Evolutionary conservation across 2,113 vertebrate species (phyloP), one percentile per base, ranked within the genome.

Genomic region (Balaeniceps rex): DNA sequence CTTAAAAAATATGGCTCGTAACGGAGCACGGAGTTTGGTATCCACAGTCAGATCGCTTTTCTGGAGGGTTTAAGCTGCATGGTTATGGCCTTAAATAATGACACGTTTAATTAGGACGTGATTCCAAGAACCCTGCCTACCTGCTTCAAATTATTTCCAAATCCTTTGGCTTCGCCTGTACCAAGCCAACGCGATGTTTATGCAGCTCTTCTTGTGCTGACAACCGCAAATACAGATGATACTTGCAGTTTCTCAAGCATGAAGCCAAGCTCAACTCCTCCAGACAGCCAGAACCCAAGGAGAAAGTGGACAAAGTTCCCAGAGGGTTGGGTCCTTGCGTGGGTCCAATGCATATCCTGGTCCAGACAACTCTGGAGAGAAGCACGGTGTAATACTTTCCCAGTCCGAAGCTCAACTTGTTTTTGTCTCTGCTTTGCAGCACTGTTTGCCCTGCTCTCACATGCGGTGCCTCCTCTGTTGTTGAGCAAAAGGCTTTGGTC

Each of bases 351-450:
- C 23, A 3, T 10, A 9, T 23, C 61, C 63, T 5, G 54, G 17
- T 60, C 33, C 33, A 23, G 44, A 13, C 6, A 17, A 21, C n/a
- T 3, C 55, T 1, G 21, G 12, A 10, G 44, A n/a, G 31, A 19
- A 68, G 44, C 15, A 0, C 0, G 5, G 7, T 6, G 31, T 25
- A 3, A 51, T 0, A 6, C 11, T 40, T 40, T 11, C 19, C 49
- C 25, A 28, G 31, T 14, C 31, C 5, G 4, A 34, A 57, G 10
- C 29, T 76, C n/a, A 16, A 3, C 12, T 16, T 9, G 19, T 8
- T 68, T 23, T 19, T 6, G 0, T 15, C 58, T 64, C 58, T 34
- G 24, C n/a, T 26, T 12, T 9, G 10, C 24, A 9, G 34, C 14
- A 7, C 46, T 11, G 5, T 15, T 31, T 11, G 4, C 57, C 24